Evolutionary conservation across 2,888 invertebrate genomes (phyloP).

Genomic region (Gasteruption jaculator): DNA sequence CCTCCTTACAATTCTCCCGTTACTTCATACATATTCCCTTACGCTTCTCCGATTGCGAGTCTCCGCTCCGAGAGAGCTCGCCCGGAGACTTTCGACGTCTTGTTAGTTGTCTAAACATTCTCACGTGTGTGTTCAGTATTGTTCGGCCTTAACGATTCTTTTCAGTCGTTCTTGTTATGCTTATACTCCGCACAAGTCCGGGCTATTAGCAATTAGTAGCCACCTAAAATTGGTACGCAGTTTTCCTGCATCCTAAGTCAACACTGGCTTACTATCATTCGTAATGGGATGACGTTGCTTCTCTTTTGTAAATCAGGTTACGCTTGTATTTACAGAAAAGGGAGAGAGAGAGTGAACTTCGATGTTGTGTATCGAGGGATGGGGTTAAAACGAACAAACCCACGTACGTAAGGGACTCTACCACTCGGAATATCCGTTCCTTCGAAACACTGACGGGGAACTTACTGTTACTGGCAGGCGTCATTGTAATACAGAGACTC

Average conservation of each 20-base stretch:
- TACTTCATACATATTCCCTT: background rate
- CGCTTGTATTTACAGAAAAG: slow-evolving; percentile 20
- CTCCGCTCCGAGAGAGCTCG: slow-evolving; percentile 18
- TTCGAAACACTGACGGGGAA: too few relatives aligned
- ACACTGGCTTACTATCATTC: slow-evolving; percentile 43
- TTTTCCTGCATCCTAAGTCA: slow-evolving; percentile 42
- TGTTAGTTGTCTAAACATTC: slow-evolving; percentile 27
- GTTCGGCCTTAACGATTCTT: too few relatives aligned
- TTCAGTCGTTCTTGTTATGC: too few relatives aligned
- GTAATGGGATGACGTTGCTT: slow-evolving; percentile 39
- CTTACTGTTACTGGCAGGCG: too few relatives aligned
- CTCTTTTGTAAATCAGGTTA: slow-evolving; percentile 38
- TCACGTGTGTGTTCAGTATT: too few relatives aligned
- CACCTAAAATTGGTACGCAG: too few relatives aligned
- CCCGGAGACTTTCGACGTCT: slow-evolving; percentile 18
- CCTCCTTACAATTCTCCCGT: too few relatives aligned
- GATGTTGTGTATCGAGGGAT: background rate
- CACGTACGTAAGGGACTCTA: background rate
- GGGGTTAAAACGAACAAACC: background rate
- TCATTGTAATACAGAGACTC: too few relatives aligned
- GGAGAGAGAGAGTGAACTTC: background rate
- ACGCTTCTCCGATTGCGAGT: slow-evolving; percentile 9
- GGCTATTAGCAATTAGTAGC: too few relatives aligned
- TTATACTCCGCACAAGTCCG: too few relatives aligned
- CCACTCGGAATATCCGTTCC: background rate